Base-by-base conservation (phyloP, 1,140 invertebrate genomes). In the Drosophila repleta region DNA sequence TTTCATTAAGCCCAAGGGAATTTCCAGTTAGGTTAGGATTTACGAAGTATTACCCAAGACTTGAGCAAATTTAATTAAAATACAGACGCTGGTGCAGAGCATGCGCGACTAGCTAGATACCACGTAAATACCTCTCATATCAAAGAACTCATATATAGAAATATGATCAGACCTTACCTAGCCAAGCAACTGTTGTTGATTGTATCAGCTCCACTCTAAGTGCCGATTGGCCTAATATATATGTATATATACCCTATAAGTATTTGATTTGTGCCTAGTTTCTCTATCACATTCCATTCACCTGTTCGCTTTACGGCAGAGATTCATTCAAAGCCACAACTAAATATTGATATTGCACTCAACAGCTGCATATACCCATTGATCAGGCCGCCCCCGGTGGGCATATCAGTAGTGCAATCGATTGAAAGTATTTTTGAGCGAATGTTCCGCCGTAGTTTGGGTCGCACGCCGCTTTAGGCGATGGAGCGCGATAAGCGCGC, bases 291-390 rank as follows among this genome's bases (percentile, higher is more conserved):
- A n/a, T 1, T 17, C 24, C 48, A 51, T 51, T 51, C 24, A 51
- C 11, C 45, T 46, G 32, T 45, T 68, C 26, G 46, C 57, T 39
- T 39, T 52, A 68, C 56, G 61, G 43, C 10, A 41, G 7, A 41
- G 39, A 15, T 15, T 41, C 39, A 41, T 41, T 41, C 39, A 43
- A 11, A 35, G 32, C 39, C 17, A 17, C 15, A 15, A n/a, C 1
- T n/a, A 3, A 4, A 39, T 18, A 43, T 17, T 48, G 58, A n/a
- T 32, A 57, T 32, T 69, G 58, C 49, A 46, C n/a, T 26, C 21
- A 5, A 5, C 37, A 43, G 32, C 53, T 39, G 51, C 17, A 37
- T 53, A 37, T 37, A 39, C 51, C 32, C 24, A 60, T 55, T 57
- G 52, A 57, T 65, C 24, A 41, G 24, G 15, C 48, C 57, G 46